phyloP scores from a whole-genome alignment of 2,888 invertebrate genomes.

The Platycheirus albimanus region DNA sequence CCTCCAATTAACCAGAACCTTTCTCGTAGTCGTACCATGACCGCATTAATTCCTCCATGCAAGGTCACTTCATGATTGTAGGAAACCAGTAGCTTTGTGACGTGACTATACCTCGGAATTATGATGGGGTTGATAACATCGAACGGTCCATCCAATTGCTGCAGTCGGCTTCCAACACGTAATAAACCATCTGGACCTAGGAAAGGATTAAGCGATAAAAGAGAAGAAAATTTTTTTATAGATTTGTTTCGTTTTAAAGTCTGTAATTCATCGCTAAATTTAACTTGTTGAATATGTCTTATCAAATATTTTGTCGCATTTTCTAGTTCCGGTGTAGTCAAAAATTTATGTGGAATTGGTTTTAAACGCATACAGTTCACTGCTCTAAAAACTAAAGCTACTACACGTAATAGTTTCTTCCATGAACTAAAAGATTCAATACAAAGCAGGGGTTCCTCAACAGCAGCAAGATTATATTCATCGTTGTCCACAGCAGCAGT shows the following conservation, averaged over 20 bases:
- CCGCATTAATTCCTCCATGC: too few relatives aligned
- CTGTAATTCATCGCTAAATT: conserved; percentile 1
- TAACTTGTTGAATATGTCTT: neutral
- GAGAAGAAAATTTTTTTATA: neutral
- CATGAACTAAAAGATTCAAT: conserved; percentile 3
- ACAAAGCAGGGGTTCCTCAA: neutral
- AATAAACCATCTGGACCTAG: neutral
- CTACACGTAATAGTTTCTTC: conserved; percentile 14
- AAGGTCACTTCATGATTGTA: neutral
- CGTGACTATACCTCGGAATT: neutral
- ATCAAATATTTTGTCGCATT: neutral
- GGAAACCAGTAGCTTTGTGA: conserved; percentile 2
- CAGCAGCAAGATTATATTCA: neutral
- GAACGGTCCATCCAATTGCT: neutral
- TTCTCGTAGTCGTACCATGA: conserved; percentile 11
- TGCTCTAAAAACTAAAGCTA: neutral
- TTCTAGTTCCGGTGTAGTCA: conserved; percentile 4
- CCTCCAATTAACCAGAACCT: conserved; percentile 8
- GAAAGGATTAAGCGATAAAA: neutral
- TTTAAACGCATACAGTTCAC: neutral
- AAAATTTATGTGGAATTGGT: conserved; percentile 1
- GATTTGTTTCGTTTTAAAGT: neutral
- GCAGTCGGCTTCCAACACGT: neutral
- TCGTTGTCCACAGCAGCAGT: neutral
- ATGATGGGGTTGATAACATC: conserved; percentile 13